Base-by-base conservation (phyloP, 1,140 invertebrate species). In the Meloidogyne exigua region DNA sequence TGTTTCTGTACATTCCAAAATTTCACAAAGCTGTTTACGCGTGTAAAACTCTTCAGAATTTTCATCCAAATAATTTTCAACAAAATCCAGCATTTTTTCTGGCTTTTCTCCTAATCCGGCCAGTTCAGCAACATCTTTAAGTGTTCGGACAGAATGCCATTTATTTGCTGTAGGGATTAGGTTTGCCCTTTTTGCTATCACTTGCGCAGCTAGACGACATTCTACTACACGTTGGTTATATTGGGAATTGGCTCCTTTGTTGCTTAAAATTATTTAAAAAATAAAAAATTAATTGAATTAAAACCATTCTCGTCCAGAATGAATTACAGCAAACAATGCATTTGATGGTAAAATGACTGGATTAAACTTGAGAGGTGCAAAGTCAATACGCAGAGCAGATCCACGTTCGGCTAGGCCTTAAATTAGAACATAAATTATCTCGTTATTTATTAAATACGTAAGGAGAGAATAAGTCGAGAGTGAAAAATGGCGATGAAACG, bases 251-350 rank as follows among this genome's bases (percentile, higher is more conserved):
- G 49, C 49, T n/a, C 49, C 49, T 57, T 57, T 57, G 18, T 57
- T 57, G 18, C 49, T 57, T 39, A n/a, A n/a, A 57, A 57, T 49
- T 18, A 57, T n/a, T 57, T 57, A 57, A 57, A 21, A 5, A 57
- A n/a, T 18, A n/a, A 92, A 99, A 91, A 18, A 88, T 88, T 0
- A 93, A 93, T 10, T 94, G 93, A 2, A 95, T 96, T 90, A 99
- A 99, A 98, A 98, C 79, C 93, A 91, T 84, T 92, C 91, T 0
- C 92, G 92, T 82, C 95, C 90, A 88, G 93, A 95, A 85, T 99
- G 95, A 11, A 94, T 92, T 68, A 99, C 93, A 9, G 98, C 93
- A 89, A 99, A 99, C 11, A 92, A 91, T 63, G 92, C 92, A 75
- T 92, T 91, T 75, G 90, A 83, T 4, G 96, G 96, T 36, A 99